Base-by-base conservation (phyloP, 2,113 vertebrate genomes). In the Engraulis encrasicolus region DNA sequence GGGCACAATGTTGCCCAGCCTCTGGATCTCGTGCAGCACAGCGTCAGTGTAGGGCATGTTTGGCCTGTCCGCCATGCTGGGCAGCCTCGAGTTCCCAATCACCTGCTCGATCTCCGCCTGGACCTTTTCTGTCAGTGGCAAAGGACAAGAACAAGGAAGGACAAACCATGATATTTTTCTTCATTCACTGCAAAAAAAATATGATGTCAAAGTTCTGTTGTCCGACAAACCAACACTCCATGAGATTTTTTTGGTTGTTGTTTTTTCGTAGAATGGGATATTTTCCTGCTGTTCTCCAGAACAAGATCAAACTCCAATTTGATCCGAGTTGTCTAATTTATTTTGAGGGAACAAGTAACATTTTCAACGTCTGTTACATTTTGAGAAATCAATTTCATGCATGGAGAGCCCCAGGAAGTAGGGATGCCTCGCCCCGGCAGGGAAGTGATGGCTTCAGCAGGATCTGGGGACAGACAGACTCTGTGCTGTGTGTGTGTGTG, bases 1-100 rank as follows among this genome's bases (percentile, higher is more conserved):
- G 0, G 94, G 93, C 0, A 95, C 0, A 0, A 95, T 90, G 2
- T 93, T 94, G n/a, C 87, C 49, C 77, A 90, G 92, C 74, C 95
- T 93, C 81, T 92, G 94, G 52, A 95, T 85, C 49, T 96, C 95
- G 0, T 88, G 87, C 17, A 86, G 37, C 48, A 88, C 85, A 2
- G 87, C 83, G 11, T 86, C 81, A 18, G 83, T 88, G 85, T 85
- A 88, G 48, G 81, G 87, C 90, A 94, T 85, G 7, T 14, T 86
- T 23, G n/a, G n/a, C 23, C 89, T 89, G 89, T 94, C 93, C 2
- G 86, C 87, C 90, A 94, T 85, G 18, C 40, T 23, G 0, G 92
- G 92, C 5, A 48, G 85, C 18, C 81, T 87, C 0, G 15, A 40
- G 82, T 88, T 91, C 18, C 92, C 90, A 0, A 94, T 86, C 54